Base-by-base conservation (phyloP, 2,888 invertebrate genomes). In the Alviniconcha strummeri region DNA sequence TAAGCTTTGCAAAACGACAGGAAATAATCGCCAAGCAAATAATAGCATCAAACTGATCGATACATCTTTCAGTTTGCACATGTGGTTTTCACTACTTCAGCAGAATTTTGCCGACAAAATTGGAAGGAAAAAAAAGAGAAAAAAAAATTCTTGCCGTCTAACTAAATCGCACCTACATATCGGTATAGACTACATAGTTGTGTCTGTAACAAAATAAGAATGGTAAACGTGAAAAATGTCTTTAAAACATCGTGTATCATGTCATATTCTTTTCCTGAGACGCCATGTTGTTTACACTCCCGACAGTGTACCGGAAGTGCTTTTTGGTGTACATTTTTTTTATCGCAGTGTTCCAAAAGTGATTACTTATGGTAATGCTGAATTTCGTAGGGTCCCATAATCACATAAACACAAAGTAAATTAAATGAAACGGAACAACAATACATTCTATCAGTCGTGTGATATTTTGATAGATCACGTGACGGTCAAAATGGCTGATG, bases 251-350 rank as follows among this genome's bases (percentile, higher is more conserved):
- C 36, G 36, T 36, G 36, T 3, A 36, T 36, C 36, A 36, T 36
- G 36, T 36, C 36, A 1, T 3, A 36, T 36, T 36, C 36, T 36
- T 36, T 36, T 36, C 36, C 3, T 36, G 8, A 13, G 74, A 56
- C 76, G 82, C 78, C 78, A 82, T 82, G 57, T 69, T 82, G 78
- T 77, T 82, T 82, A 69, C 76, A n/a, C 77, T 77, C 52, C 60
- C 76, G 52, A 71, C 71, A n/a, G 54, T 52, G 19, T 57, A 77
- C 82, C 75, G 78, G 76, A 82, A 77, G 69, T 69, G 15, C 5
- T 11, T 36, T 11, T 64, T 64, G 9, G 3, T 19, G 5, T 76
- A 36, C 36, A 36, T 76, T 55, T 55, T 55, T 55, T n/a, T 19
- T 11, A 54, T 52, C 11, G 52, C 9, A 74, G 15, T 74, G 52